phyloP scores from a whole-genome alignment of 2,888 invertebrate species.

The Lomographa bimaculata region DNA sequence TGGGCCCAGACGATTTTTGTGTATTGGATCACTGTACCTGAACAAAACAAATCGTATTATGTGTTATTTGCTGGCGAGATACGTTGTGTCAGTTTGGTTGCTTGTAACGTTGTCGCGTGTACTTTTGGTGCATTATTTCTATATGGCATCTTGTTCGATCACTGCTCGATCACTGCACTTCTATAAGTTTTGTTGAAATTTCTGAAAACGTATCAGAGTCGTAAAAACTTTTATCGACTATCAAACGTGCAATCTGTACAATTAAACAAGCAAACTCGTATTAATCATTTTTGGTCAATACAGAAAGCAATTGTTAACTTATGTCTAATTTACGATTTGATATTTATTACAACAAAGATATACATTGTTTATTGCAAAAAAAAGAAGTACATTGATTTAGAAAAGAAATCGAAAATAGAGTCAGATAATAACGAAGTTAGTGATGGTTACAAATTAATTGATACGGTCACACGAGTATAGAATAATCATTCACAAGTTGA shows the following conservation, averaged over 20 bases:
- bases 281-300: constrained; percentile 13
- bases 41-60: constrained; percentile 17
- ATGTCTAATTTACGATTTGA: too few relatives aligned
- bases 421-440: too few relatives aligned
- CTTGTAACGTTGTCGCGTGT: constrained; percentile 15
- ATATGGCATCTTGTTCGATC: constrained; percentile 31
- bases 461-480: too few relatives aligned
- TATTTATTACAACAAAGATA: too few relatives aligned
- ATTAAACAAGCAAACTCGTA: constrained; percentile 5
- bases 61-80: constrained; percentile 1
- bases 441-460: too few relatives aligned
- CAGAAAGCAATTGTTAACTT: too few relatives aligned
- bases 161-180: constrained; percentile 49
- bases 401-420: too few relatives aligned
- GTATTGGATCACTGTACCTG: constrained; percentile 27
- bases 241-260: constrained; percentile 2
- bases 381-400: too few relatives aligned
- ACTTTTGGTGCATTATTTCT: constrained; percentile 24
- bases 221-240: constrained; percentile 24
- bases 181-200: constrained; percentile 52
- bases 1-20: constrained; percentile 21
- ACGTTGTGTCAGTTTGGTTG: constrained; percentile 33
- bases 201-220: constrained; percentile 54
- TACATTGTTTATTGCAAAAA: too few relatives aligned
- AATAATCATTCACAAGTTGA: too few relatives aligned